phyloP scores from a whole-genome alignment of 2,888 invertebrate genomes.

The Athalia cordata region DNA sequence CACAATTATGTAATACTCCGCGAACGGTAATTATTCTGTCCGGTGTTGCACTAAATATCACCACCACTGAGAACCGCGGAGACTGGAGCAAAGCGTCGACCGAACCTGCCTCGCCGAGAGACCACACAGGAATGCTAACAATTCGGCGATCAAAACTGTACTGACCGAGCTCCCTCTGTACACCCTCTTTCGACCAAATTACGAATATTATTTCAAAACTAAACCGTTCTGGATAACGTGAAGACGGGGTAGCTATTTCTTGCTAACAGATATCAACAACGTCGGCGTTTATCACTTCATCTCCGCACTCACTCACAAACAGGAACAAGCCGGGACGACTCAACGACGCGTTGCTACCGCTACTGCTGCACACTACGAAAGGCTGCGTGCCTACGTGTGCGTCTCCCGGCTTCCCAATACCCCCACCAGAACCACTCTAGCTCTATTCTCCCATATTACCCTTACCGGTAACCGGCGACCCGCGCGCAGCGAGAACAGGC shows the following conservation, averaged over 20 bases:
- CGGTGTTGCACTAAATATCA: constrained; percentile 30
- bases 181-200: constrained; percentile 39
- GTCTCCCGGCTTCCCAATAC: constrained; percentile 4
- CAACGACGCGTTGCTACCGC: not conserved
- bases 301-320: not conserved
- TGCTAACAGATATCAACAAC: too few species aligned
- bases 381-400: not conserved
- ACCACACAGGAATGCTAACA: constrained; percentile 24
- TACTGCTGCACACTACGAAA: constrained; percentile 18
- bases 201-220: constrained; percentile 17
- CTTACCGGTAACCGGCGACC: not conserved
- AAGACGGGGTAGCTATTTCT: too few species aligned
- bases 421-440: not conserved
- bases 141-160: constrained; percentile 2
- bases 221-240: not conserved
- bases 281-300: not conserved
- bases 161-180: constrained; percentile 22
- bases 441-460: not conserved
- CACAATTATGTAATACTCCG: constrained; percentile 25
- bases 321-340: not conserved
- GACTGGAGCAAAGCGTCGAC: constrained; percentile 16
- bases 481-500: not conserved
- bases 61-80: constrained; percentile 36
- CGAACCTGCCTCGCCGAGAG: constrained; percentile 31
- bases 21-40: constrained; percentile 9